phyloP scores from a whole-genome alignment of 2,113 vertebrate species.

The Todiramphus chloris region DNA sequence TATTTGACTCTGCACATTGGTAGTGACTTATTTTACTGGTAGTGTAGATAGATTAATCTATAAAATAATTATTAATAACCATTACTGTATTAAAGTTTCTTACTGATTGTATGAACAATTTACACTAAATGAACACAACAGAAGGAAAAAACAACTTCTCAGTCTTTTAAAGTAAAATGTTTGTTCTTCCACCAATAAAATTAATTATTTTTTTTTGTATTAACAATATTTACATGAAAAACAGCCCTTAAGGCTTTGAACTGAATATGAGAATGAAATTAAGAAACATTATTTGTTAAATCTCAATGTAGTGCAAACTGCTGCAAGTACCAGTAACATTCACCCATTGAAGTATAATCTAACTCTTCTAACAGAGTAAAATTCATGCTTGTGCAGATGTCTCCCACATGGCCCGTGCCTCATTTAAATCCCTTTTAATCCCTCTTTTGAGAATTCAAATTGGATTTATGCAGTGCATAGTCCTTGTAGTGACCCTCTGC shows the following conservation, averaged over 20 bases:
- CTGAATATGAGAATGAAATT: not conserved
- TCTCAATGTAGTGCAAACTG: not conserved
- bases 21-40: not conserved
- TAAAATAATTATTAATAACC: not conserved
- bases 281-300: not conserved
- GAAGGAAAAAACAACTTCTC: not conserved
- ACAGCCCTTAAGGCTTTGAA: not conserved
- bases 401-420: not conserved
- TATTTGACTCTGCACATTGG: not conserved
- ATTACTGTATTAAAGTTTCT: not conserved
- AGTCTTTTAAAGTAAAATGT: not conserved
- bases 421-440: constrained; percentile 52
- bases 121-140: not conserved
- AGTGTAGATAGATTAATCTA: not conserved
- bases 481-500: constrained; percentile 22
- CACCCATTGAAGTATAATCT: not conserved
- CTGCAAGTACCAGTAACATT: not conserved
- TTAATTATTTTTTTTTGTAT: not conserved
- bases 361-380: not conserved
- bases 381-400: constrained; percentile 28
- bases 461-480: constrained; percentile 19
- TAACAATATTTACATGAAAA: not conserved
- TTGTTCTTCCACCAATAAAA: not conserved
- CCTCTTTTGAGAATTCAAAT: not conserved
- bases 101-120: not conserved